These are phyloP conservation scores for Gnatocerus cornutus DNA, from an alignment of 2,888 invertebrate species.

Conservation along the genomic window DNA sequence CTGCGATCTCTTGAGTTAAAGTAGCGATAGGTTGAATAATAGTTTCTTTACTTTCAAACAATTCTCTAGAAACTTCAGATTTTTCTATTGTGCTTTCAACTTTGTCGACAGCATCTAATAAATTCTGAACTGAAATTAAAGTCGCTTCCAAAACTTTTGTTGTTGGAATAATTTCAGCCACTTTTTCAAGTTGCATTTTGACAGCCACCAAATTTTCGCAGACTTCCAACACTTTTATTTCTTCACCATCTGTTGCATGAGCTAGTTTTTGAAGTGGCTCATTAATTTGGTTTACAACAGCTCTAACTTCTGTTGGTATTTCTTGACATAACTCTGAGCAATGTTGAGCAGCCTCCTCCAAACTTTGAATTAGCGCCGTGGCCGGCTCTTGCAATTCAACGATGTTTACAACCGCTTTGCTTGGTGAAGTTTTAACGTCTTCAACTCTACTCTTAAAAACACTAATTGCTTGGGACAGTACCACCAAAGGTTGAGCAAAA, in stretches of 20 bases:
- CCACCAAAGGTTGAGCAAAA: not conserved
- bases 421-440: not conserved
- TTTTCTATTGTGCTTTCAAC: constrained; percentile 24
- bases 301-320: constrained; percentile 10
- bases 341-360: constrained; percentile 19
- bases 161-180: constrained; percentile 39
- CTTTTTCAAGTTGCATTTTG: constrained; percentile 43
- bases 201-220: constrained; percentile 47
- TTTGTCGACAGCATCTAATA: constrained; percentile 42
- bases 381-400: constrained; percentile 31
- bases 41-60: no score
- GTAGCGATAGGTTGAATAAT: constrained; percentile 21
- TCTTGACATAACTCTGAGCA: constrained; percentile 9
- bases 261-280: constrained; percentile 54
- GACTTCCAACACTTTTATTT: constrained; percentile 50
- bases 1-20: constrained; percentile 43
- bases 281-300: not conserved
- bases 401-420: constrained; percentile 5
- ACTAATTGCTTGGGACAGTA: constrained; percentile 5
- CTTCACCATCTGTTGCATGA: constrained; percentile 44
- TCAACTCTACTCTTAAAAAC: not conserved
- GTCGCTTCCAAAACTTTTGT: constrained; percentile 42
- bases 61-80: no score
- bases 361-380: constrained; percentile 3
- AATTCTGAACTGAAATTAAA: constrained; percentile 42